Evolutionary conservation across 2,888 invertebrate genomes (phyloP).

Genomic region (Desoria tigrina): DNA sequence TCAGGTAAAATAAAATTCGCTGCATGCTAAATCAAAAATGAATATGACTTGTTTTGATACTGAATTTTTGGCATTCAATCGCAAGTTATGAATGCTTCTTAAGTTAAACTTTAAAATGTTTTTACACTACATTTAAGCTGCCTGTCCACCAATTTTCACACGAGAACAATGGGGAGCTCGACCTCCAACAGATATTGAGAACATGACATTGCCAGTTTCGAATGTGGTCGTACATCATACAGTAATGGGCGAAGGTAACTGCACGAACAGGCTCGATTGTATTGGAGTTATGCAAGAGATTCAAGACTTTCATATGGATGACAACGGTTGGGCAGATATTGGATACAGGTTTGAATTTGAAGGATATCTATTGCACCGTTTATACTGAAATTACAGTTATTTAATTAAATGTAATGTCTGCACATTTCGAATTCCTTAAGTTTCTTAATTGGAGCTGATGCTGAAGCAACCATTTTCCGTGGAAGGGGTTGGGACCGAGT

Average conservation of each 20-base stretch:
- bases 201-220: constrained; percentile 63
- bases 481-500: constrained; percentile 61
- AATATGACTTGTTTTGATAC: too few species aligned
- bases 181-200: constrained; percentile 49
- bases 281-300: constrained; percentile 65
- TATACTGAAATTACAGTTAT: not conserved
- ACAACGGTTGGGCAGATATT: constrained; percentile 61
- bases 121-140: not conserved
- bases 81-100: too few species aligned
- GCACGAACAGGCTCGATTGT: constrained; percentile 68
- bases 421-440: constrained; percentile 56
- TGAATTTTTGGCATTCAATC: too few species aligned
- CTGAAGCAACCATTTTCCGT: constrained; percentile 63
- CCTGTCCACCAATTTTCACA: constrained; percentile 63
- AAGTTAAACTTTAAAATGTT: too few species aligned
- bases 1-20: too few species aligned
- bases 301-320: constrained; percentile 66
- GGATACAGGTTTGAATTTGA: constrained; percentile 60
- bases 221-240: constrained; percentile 69
- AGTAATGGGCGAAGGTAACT: constrained; percentile 55
- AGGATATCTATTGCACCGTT: not conserved
- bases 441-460: constrained; percentile 73
- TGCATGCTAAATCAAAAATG: too few species aligned
- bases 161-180: constrained; percentile 67
- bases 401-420: not conserved